Percentiles rank a stretch among this genome's conserved stretches.
phyloP scores from a whole-genome alignment of 2,888 invertebrate species.

The Zygothrica quintamaculata region DNA sequence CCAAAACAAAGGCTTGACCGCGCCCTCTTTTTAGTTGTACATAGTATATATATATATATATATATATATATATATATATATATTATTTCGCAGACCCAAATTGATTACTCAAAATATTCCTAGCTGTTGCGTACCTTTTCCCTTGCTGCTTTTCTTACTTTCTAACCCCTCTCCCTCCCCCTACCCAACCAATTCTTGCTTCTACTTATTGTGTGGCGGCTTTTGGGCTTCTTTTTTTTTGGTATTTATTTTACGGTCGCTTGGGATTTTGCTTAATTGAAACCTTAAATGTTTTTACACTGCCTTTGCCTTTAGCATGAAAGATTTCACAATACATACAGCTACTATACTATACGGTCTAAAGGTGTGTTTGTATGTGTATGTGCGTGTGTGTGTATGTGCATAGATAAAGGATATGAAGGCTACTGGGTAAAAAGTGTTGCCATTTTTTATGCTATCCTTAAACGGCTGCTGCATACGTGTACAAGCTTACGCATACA shows the following conservation, averaged over 20 bases:
- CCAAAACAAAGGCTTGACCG: constrained; percentile 39
- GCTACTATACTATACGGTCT: constrained; percentile 2
- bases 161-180: too few relatives aligned
- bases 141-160: constrained; percentile 1
- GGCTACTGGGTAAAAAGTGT: constrained; percentile 26
- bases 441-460: constrained; percentile 23
- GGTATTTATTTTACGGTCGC: constrained; percentile 31
- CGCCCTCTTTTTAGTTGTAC: constrained; percentile 24
- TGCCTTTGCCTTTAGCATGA: constrained; percentile 45
- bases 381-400: not conserved
- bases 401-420: constrained; percentile 14
- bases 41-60: too few relatives aligned
- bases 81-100: constrained; percentile 54
- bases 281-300: constrained; percentile 77
- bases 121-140: constrained; percentile 16
- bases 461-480: constrained; percentile 8
- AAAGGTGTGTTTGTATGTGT: too few relatives aligned
- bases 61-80: constrained; percentile 6
- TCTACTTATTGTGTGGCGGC: constrained; percentile 30
- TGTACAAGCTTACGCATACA: constrained; percentile 1
- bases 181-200: constrained; percentile 10
- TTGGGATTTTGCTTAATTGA: constrained; percentile 74
- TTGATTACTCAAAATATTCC: constrained; percentile 71
- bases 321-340: constrained; percentile 34
- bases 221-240: constrained; percentile 37